Percentiles rank a stretch among this genome's conserved stretches.
phyloP scores from a whole-genome alignment of 1,140 invertebrate genomes.

The Pygmarrhopalites habei region DNA sequence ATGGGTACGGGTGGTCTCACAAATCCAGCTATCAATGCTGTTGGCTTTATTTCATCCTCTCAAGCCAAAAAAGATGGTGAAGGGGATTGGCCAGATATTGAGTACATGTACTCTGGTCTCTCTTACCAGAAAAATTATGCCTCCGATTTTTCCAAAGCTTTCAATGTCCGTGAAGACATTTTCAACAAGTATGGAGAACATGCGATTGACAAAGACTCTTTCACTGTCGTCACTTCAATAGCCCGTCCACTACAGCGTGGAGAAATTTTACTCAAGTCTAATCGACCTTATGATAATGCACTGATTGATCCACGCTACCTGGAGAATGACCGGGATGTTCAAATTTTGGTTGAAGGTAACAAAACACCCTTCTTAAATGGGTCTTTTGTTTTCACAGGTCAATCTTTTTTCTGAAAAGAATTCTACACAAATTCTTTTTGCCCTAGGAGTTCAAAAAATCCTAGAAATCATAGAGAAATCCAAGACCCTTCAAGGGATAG shows the following conservation, averaged over 20 bases:
- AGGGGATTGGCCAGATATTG: constrained; percentile 29
- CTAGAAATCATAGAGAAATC: too few relatives aligned
- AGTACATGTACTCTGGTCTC: constrained; percentile 13
- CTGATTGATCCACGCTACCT: constrained; percentile 34
- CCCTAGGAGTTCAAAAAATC: too few relatives aligned
- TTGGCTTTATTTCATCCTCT: constrained; percentile 13
- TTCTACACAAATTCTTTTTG: too few relatives aligned
- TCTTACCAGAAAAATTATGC: constrained; percentile 12
- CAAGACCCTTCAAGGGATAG: too few relatives aligned
- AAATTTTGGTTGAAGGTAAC: constrained; percentile 23
- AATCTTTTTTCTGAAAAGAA: too few relatives aligned
- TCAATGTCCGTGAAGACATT: constrained; percentile 15
- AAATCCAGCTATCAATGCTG: constrained; percentile 15
- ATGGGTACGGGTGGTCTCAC: constrained; percentile 19
- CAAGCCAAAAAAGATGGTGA: constrained; percentile 18
- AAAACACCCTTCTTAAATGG: too few relatives aligned
- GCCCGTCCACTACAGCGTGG: constrained; percentile 8
- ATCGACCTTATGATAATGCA: constrained; percentile 16
- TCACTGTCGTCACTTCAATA: not conserved
- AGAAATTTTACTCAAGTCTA: constrained; percentile 18
- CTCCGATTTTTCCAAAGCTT: constrained; percentile 16
- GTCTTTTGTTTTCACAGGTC: too few relatives aligned
- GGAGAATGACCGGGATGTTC: constrained; percentile 26
- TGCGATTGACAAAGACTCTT: constrained; percentile 21
- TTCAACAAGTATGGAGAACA: constrained; percentile 19